Conservation (phyloP, 2,797 vertebrate species). For the Rhinella marina region DNA sequence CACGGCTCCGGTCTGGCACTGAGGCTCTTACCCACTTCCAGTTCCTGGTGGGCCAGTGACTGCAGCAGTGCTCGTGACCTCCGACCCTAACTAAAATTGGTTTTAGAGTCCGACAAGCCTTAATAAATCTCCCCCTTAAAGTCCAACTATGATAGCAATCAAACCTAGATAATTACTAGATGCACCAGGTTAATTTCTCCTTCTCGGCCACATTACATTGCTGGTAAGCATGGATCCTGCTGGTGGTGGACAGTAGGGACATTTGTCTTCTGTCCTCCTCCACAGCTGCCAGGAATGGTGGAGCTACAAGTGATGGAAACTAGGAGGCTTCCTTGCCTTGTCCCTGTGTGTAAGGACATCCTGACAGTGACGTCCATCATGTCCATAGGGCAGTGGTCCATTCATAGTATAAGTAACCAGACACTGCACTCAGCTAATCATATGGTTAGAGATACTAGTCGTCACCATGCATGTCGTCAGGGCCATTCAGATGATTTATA, state of each 20-base stretch:
- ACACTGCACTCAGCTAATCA: not conserved
- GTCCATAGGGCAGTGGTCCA: not conserved
- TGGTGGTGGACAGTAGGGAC: not conserved
- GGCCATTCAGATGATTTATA: not conserved
- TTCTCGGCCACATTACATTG: not conserved
- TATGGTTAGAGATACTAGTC: not conserved
- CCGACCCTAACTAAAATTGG: too few species aligned
- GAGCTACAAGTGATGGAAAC: not conserved
- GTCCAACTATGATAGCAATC: too few species aligned
- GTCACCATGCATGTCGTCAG: not conserved
- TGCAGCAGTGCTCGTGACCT: too few species aligned
- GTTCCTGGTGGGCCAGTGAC: too few species aligned
- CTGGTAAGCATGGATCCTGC: not conserved
- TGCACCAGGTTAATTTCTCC: not conserved
- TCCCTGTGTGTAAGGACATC: not conserved
- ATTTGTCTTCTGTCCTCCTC: not conserved
- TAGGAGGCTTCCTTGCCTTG: not conserved
- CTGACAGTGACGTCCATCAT: not conserved
- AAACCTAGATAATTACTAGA: too few species aligned
- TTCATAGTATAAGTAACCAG: slow-evolving; percentile 25
- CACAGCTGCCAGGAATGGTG: not conserved
- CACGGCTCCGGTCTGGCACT: too few species aligned
- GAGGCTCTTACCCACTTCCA: too few species aligned
- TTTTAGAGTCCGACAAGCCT: too few species aligned
- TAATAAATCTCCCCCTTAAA: too few species aligned